These are phyloP conservation scores for Drosophila burlai DNA, from an alignment of 1,140 invertebrate species.

Conservation along the genomic window DNA sequence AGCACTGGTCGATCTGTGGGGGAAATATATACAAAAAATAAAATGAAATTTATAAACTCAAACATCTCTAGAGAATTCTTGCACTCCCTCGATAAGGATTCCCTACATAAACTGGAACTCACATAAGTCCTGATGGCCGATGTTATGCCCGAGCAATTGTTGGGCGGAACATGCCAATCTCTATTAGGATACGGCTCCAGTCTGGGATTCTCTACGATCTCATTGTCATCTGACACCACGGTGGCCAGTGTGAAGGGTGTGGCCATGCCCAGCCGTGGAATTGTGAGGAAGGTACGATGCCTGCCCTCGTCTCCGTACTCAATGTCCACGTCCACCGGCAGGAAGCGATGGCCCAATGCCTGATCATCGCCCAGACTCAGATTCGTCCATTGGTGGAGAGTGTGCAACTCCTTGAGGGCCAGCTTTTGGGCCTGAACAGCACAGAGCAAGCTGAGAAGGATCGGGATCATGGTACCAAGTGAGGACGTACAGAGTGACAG, in stretches of 20 bases:
- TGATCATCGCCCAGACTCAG: conserved; percentile 86
- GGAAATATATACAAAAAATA: background rate
- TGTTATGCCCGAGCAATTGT: conserved; percentile 86
- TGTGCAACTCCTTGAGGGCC: conserved; percentile 62
- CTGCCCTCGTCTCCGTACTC: conserved; percentile 86
- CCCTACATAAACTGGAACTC: conserved; percentile 12
- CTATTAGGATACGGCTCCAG: conserved; percentile 86
- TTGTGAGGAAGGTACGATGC: conserved; percentile 88
- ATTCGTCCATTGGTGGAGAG: conserved; percentile 86
- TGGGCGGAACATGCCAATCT: conserved; percentile 86
- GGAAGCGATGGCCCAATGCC: conserved; percentile 88
- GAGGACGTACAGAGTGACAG: conserved; percentile 23
- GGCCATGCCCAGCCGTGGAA: conserved; percentile 90
- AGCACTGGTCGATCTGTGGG: conserved; percentile 88
- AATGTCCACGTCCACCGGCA: conserved; percentile 91
- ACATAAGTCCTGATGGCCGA: conserved; percentile 86
- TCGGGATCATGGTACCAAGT: conserved; percentile 18
- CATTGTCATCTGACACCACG: conserved; percentile 85
- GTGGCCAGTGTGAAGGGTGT: conserved; percentile 89
- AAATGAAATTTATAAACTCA: background rate
- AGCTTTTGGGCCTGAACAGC: conserved; percentile 40
- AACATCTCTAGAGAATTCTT: background rate
- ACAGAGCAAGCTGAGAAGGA: conserved; percentile 29
- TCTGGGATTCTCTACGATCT: conserved; percentile 61
- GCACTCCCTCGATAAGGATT: background rate